Base-by-base conservation (phyloP, 2,113 vertebrate species). In the Cephalopholis sonnerati region DNA sequence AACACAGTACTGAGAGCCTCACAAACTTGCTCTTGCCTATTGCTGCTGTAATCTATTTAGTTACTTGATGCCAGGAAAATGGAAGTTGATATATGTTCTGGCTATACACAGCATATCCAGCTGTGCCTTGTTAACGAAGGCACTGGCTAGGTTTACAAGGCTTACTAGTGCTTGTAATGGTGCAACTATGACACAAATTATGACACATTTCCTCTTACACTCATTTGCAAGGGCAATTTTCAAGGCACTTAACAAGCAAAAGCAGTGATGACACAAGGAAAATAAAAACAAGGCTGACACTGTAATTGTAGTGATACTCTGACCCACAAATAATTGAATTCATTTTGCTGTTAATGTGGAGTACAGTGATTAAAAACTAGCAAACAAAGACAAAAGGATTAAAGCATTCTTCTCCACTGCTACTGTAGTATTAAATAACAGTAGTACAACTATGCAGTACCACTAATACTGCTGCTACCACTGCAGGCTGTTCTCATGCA, bases 1-100 rank as follows among this genome's bases (percentile, higher is more conserved):
- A 91, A 90, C 87, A 80, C 70, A 69, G 55, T 10, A 66, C 70
- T 77, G 77, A 74, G 41, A 15, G 32, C 76, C 75, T 86, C 79
- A 69, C 78, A 82, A 87, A 89, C 74, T 65, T 74, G 69, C 70
- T 74, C 50, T 76, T 68, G 74, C 76, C 81, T 79, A 57, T 88
- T 87, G 81, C 85, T 46, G 81, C 82, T 65, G 25, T 89, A 89
- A 92, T 91, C 76, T 86, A 81, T 92, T 93, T 91, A 81, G 82
- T 89, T 86, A 81, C 80, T 77, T 64, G 81, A 91, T 87, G n/a
- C 89, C 73, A 67, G 78, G 58, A 77, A 92, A 91, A 87, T 77
- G 57, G 81, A 91, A 76, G 82, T 82, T 92, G 87, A 93, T 84
- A 84, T 83, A 85, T 87, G 87, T 67, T 73, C 67, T 53, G 55